A percentile compares a stretch with the other conserved stretches of the same genome.
phyloP scores from a whole-genome alignment of 1,140 invertebrate genomes.

The Drepana arcuata region DNA sequence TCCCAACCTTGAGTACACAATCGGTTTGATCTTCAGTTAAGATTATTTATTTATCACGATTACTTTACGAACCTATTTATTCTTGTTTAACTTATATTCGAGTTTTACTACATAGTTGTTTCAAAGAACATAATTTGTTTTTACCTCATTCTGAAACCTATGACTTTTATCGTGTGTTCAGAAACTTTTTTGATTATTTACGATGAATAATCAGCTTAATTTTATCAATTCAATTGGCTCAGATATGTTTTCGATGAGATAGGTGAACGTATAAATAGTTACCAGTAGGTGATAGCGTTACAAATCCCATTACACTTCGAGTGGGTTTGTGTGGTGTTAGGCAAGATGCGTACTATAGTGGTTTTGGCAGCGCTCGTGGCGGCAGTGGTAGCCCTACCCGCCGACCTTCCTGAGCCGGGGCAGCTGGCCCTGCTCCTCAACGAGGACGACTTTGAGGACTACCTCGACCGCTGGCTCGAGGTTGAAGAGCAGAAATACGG shows the following conservation, averaged over 20 bases:
- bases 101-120: too few relatives aligned
- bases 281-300: background rate
- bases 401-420: slow-evolving; percentile 23
- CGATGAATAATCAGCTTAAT: background rate
- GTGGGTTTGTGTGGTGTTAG: background rate
- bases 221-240: background rate
- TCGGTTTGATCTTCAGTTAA: too few relatives aligned
- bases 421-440: slow-evolving; percentile 32
- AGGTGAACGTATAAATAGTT: background rate
- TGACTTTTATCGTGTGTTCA: too few relatives aligned
- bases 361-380: slow-evolving; percentile 1
- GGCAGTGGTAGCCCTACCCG: slow-evolving; percentile 10
- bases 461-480: slow-evolving; percentile 47
- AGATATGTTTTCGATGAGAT: background rate
- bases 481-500: slow-evolving; percentile 26
- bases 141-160: too few relatives aligned
- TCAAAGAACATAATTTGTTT: too few relatives aligned
- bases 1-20: too few relatives aligned
- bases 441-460: slow-evolving; percentile 58
- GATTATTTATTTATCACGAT: too few relatives aligned
- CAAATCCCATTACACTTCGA: too few relatives aligned
- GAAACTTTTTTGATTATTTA: background rate
- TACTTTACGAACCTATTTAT: too few relatives aligned
- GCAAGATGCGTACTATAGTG: slow-evolving; percentile 1
- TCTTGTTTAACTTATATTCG: too few relatives aligned